Base-by-base conservation (phyloP, 2,888 invertebrate genomes). In the Protonemura montana region DNA sequence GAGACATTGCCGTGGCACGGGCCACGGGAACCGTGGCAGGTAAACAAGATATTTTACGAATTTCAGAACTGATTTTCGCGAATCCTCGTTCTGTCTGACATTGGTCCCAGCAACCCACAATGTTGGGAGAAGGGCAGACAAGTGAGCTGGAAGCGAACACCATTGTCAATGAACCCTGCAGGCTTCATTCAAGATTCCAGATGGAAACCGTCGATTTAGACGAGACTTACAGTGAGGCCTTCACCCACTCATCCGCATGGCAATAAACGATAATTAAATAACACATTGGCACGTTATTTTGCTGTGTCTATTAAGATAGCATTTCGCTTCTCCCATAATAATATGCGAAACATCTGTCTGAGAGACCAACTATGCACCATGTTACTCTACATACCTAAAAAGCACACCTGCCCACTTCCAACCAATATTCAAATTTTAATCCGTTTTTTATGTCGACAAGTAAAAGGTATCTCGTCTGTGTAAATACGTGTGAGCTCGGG, bases 211-310 rank as follows among this genome's bases (percentile, higher is more conserved):
- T 2, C 59, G 59, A 21, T 10, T 21, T 7, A 21, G 59, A 21
- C 16, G 59, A 13, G 21, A 59, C 13, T 13, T 21, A 7, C 59
- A 10, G 59, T 21, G 41, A 41, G 41, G 41, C 59, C 59, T 59
- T 59, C 59, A 59, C 59, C 59, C 59, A 59, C 59, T 59, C 59
- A 59, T 21, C 16, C 7, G 59, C 59, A 59, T 59, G 13, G 59
- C 59, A 59, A 59, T 59, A 59, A 59, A 59, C 59, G 59, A 59
- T 35, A 35, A 59, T 16, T 59, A 59, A 59, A 59, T 59, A 59
- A 59, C 59, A 21, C 59, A 59, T 59, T 59, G 59, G 59, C 59
- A 59, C 59, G 59, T 59, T 59, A 59, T 59, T 59, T 59, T 59
- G 59, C 59, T 59, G 59, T 59, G 59, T 59, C 59, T 59, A 59